Conservation (phyloP, 1,140 invertebrate species). For the Episyrphus balteatus region DNA sequence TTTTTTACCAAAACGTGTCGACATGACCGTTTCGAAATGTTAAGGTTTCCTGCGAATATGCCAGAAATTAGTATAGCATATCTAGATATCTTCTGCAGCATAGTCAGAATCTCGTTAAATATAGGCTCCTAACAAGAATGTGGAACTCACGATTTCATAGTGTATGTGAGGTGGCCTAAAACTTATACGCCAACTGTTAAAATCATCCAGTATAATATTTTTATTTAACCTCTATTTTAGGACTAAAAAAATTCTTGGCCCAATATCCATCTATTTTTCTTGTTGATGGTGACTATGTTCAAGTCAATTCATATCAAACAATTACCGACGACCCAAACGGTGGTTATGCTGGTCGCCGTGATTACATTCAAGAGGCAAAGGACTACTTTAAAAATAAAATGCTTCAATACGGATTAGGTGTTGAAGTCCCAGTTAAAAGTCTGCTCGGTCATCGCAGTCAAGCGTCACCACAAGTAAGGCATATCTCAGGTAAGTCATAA, state of each 20-base stretch:
- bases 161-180: too few relatives aligned
- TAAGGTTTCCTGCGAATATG: too few relatives aligned
- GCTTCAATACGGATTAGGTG: conserved; percentile 76
- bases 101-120: too few relatives aligned
- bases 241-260: conserved; percentile 79
- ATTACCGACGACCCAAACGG: conserved; percentile 40
- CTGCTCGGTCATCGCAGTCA: conserved; percentile 85
- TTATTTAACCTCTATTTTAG: conserved; percentile 14
- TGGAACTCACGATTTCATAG: too few relatives aligned
- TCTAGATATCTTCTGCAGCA: too few relatives aligned
- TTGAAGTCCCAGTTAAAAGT: conserved; percentile 86
- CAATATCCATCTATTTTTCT: conserved; percentile 87
- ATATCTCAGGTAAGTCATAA: conserved; percentile 59
- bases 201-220: too few relatives aligned
- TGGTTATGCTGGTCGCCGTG: conserved; percentile 50
- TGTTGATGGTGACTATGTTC: conserved; percentile 85
- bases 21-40: too few relatives aligned
- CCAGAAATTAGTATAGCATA: too few relatives aligned
- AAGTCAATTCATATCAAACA: conserved; percentile 65
- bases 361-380: conserved; percentile 85
- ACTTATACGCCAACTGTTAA: too few relatives aligned
- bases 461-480: conserved; percentile 88
- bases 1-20: too few relatives aligned
- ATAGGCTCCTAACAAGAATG: too few relatives aligned
- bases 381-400: conserved; percentile 90